Conservation (phyloP, 1,140 invertebrate species). For the Heliconius eleuchia region DNA sequence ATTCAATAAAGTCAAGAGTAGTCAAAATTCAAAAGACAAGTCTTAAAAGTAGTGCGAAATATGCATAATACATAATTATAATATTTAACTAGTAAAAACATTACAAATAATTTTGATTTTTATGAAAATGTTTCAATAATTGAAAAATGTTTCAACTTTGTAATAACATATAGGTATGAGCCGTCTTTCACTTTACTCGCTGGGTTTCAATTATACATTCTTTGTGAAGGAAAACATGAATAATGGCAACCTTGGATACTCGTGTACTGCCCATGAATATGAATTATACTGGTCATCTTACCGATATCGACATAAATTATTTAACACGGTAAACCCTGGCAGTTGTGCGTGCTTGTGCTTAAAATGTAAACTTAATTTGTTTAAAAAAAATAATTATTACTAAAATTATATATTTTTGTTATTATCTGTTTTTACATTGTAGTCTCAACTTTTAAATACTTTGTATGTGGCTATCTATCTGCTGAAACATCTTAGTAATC, state of each 20-base stretch:
- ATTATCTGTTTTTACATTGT: neutral
- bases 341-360: neutral
- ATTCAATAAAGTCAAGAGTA: neutral
- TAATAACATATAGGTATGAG: neutral
- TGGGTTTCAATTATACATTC: constrained; percentile 7
- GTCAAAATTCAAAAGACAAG: neutral
- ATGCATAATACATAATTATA: neutral
- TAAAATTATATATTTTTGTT: neutral
- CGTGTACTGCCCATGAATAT: constrained; percentile 23
- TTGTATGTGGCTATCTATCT: too few relatives aligned
- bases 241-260: constrained; percentile 23
- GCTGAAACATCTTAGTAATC: too few relatives aligned
- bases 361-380: neutral
- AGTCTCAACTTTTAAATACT: neutral
- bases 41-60: neutral
- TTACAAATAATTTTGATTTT: too few relatives aligned
- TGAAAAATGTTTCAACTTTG: neutral
- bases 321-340: constrained; percentile 15
- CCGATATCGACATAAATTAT: constrained; percentile 15
- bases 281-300: constrained; percentile 16
- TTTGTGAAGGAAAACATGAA: constrained; percentile 20
- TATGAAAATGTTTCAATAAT: neutral
- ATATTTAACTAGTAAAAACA: neutral
- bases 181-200: constrained; percentile 11
- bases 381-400: neutral